Conservation (phyloP, 64 coral and sea anemone species). For the Montipora cactus region DNA sequence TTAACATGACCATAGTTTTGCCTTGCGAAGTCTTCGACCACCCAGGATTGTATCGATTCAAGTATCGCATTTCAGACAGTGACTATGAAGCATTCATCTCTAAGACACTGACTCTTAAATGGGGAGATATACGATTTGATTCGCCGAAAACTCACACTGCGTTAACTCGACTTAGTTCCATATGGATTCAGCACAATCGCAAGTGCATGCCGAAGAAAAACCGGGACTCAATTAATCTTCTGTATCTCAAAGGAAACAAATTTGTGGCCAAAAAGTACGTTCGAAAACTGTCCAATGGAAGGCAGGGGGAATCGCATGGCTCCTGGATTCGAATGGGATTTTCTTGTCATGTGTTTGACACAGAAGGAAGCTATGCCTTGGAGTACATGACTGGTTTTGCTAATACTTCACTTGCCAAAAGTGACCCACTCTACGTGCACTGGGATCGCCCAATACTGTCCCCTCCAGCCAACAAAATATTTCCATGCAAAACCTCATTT, state of each 20-base stretch:
- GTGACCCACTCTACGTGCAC: conserved; percentile 48
- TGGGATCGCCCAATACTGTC: conserved; percentile 61
- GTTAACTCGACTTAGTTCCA: conserved; percentile 72
- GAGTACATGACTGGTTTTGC: conserved; percentile 73
- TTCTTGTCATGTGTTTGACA: conserved; percentile 83
- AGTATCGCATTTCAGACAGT: conserved; percentile 77
- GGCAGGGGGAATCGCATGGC: conserved; percentile 28
- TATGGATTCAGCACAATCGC: conserved; percentile 85
- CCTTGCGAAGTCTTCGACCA: conserved; percentile 83
- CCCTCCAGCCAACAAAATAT: conserved; percentile 56
- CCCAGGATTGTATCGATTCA: conserved; percentile 69
- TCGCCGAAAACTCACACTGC: conserved; percentile 80
- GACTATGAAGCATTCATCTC: conserved; percentile 43
- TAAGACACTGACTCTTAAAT: conserved; percentile 62
- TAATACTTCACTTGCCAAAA: conserved; percentile 34
- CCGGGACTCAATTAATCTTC: conserved; percentile 76
- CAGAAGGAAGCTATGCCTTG: conserved; percentile 68
- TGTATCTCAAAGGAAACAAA: conserved; percentile 58
- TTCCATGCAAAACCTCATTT: conserved; percentile 74
- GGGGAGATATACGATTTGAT: conserved; percentile 68
- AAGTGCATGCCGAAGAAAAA: conserved; percentile 70
- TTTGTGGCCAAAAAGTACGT: conserved; percentile 74
- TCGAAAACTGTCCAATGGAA: conserved; percentile 81
- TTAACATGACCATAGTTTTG: conserved; percentile 27
- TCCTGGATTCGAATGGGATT: conserved; percentile 75